Evolutionary conservation across 2,797 vertebrate genomes (phyloP), one percentile per base, ranked within the genome.

Genomic region (Labeo calbasu): DNA sequence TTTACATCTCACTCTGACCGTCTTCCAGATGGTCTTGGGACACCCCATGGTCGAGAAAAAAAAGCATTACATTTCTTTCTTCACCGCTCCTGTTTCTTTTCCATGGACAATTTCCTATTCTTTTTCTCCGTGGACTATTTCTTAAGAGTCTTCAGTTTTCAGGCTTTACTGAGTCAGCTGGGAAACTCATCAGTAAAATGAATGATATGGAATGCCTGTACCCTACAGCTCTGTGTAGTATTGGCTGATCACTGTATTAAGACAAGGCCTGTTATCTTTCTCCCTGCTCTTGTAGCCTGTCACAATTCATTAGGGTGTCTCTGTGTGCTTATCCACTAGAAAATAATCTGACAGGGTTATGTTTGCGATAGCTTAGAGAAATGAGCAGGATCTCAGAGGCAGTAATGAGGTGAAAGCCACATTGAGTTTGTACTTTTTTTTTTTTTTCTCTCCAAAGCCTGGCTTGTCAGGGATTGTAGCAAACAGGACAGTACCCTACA

Each of bases 11-110:
- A 66, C n/a, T 51, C 70, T 53, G 50, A 13, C 48, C 14, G 48
- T 51, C 79, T 75, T 88, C 73, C 81, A 81, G 79, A 79, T 76
- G 79, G 71, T 88, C 79, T 80, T 68, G 63, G 61, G 75, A 79
- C 78, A 82, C 75, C 71, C 81, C 32, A 36, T 80, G 78, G 77
- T 63, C 23, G 23, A 40, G 70, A 40, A 25, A 68, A n/a, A 80
- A 69, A 46, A 17, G 4, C 5, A 80, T 53, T 80, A 43, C 2
- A 80, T 81, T 65, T 78, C 76, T 63, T 11, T 32, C 4, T 51
- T 23, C 46, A 15, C 32, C 7, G 28, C 70, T 66, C 23, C 51
- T 19, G 61, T 65, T 59, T 51, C 14, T 73, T 13, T 68, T 65
- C 6, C 70, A 61, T 55, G 70, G 28, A 43, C 25, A 25, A 8